A percentile compares a stretch with the other conserved stretches of the same genome.
phyloP scores from a whole-genome alignment of 2,113 vertebrate species.

The Anser cygnoides region DNA sequence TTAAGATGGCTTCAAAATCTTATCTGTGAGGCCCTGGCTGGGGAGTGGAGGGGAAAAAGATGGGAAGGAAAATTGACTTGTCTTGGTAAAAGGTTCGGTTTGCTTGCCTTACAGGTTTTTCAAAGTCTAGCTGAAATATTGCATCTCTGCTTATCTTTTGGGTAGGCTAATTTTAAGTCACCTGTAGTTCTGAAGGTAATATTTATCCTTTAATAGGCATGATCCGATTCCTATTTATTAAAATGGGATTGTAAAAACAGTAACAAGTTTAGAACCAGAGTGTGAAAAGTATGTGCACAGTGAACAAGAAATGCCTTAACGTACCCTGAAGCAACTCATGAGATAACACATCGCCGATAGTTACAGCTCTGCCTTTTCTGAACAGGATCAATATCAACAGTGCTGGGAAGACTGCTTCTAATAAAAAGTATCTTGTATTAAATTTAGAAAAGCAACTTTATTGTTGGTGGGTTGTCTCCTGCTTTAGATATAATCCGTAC shows the following conservation, averaged over 20 bases:
- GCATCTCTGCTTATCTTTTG: background rate
- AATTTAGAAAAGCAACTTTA: background rate
- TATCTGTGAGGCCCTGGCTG: background rate
- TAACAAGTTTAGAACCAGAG: background rate
- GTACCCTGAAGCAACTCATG: background rate
- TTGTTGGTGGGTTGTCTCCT: background rate
- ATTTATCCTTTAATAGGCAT: background rate
- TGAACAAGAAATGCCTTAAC: background rate
- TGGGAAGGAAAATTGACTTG: background rate
- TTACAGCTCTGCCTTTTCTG: background rate
- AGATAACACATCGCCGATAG: accelerated
- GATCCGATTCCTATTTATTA: background rate
- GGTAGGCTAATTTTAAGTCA: background rate
- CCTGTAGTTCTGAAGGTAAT: too few relatives aligned
- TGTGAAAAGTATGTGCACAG: background rate
- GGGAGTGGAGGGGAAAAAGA: background rate
- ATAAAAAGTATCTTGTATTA: accelerated
- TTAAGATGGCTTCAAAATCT: background rate
- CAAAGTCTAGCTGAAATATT: background rate
- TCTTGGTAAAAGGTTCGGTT: background rate
- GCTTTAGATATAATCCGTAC: constrained; percentile 91
- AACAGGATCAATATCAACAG: background rate
- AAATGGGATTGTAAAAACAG: background rate
- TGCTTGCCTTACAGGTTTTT: background rate
- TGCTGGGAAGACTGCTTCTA: background rate